phyloP scores from a whole-genome alignment of 2,888 invertebrate genomes.

The Amaurobius ferox region DNA sequence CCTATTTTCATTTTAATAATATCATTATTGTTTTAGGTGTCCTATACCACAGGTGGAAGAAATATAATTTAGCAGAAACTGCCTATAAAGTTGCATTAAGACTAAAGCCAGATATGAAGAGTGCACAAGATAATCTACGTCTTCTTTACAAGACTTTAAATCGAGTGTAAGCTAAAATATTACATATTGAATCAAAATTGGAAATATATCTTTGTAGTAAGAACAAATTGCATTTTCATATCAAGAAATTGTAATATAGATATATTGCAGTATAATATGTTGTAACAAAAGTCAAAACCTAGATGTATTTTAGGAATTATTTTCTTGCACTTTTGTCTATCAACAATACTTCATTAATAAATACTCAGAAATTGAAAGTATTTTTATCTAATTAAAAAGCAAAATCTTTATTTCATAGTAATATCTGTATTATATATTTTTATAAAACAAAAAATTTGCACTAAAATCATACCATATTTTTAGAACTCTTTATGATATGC shows the following conservation, averaged over 20 bases:
- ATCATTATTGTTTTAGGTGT: slow-evolving; percentile 82
- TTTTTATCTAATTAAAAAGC: neutral
- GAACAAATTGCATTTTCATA: neutral
- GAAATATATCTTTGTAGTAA: neutral
- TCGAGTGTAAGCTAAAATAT: slow-evolving; percentile 26
- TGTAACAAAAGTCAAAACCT: neutral
- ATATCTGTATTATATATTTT: neutral
- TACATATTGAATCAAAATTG: neutral
- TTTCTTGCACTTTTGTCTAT: neutral
- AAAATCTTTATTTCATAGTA: neutral
- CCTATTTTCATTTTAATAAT: no score
- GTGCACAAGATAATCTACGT: slow-evolving; percentile 71
- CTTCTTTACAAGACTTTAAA: slow-evolving; percentile 63
- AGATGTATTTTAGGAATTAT: slow-evolving; percentile 5
- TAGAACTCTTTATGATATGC: slow-evolving; percentile 4
- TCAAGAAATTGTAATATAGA: neutral
- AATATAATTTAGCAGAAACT: slow-evolving; percentile 84
- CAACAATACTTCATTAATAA: neutral
- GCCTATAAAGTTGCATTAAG: slow-evolving; percentile 87
- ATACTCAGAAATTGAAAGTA: neutral
- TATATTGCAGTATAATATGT: neutral
- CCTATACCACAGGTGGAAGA: slow-evolving; percentile 94
- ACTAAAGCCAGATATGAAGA: slow-evolving; percentile 81
- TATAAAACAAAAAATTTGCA: neutral
- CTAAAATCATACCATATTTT: neutral